A percentile compares a stretch with the other conserved stretches of the same genome.
Evolutionary conservation across 2,797 vertebrate species (phyloP).

Genomic region (Centroberyx gerrardi): DNA sequence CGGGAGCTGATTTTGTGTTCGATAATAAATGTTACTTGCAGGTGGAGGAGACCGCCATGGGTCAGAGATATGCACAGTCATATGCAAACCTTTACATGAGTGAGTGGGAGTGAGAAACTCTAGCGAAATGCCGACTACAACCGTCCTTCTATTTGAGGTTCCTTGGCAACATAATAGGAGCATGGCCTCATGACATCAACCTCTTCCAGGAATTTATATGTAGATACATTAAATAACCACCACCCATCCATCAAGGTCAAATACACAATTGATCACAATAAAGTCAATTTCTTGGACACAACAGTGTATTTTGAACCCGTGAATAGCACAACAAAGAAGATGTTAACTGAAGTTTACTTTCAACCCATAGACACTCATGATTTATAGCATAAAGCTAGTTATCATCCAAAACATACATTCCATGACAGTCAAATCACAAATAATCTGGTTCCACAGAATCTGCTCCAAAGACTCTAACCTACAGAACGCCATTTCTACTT

Average conservation of each 20-base stretch:
- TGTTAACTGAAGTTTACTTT: background rate
- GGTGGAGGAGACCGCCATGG: too few relatives aligned
- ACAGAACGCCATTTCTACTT: too few relatives aligned
- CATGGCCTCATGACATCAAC: background rate
- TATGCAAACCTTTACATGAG: too few relatives aligned
- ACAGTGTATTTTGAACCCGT: too few relatives aligned
- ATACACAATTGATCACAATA: background rate
- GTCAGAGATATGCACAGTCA: too few relatives aligned
- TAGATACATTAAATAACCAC: background rate
- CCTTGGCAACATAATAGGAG: background rate
- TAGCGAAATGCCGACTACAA: background rate
- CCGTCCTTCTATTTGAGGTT: background rate
- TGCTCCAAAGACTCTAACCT: too few relatives aligned
- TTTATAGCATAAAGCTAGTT: background rate
- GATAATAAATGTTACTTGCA: background rate
- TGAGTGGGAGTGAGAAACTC: too few relatives aligned
- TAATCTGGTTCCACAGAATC: too few relatives aligned
- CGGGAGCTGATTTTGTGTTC: background rate
- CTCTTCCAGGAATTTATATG: background rate
- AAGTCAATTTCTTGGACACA: background rate
- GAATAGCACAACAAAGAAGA: too few relatives aligned
- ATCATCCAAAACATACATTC: too few relatives aligned
- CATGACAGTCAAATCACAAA: too few relatives aligned
- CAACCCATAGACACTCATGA: background rate
- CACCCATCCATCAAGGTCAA: background rate